Evolutionary conservation across 1,140 invertebrate species (phyloP), one percentile per base, ranked within the genome.

Genomic region (Musca vetustissima): DNA sequence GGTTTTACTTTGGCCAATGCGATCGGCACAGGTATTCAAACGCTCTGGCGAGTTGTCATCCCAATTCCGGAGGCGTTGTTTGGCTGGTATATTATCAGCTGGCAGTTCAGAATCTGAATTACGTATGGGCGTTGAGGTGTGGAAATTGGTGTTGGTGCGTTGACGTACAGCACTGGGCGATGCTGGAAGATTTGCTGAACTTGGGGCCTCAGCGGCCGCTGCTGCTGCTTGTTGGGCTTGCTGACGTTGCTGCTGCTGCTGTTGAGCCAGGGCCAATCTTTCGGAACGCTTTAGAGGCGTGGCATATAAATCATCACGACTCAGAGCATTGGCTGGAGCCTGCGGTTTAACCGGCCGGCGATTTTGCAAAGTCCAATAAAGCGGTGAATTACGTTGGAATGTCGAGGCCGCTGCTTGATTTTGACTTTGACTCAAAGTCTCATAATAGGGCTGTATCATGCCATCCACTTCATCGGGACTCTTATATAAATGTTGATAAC

Each of bases 151-250:
- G 71, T 76, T 70, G 77, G 84, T 83, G 47, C 86, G 76, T 48
- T 88, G 88, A 82, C 89, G 87, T 69, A 89, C 89, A 25, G 88
- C 88, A 65, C 88, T 89, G 76, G 89, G 86, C 79, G 83, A 87
- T 17, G 28, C 1, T 19, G n/a, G 17, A 17, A 32, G 32, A 17
- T 19, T 36, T 21, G 32, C 28, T 86, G 82, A 6, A 83, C 84
- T 64, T 85, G 80, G 48, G 83, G 81, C 4, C 32, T 17, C 50
- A 66, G 57, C 77, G 4, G 61, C 36, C 14, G 43, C 36, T 21
- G 15, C n/a, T 7, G 17, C 47, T 50, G 48, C 47, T 64, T 70
- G 66, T 50, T 59, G 13, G 17, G 48, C 52, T 25, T 32, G 17
- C 13, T 72, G 75, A 14, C 71, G 70, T 48, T 15, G 57, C 65